Evolutionary conservation across 2,888 invertebrate genomes (phyloP), one percentile per base, ranked within the genome.

Genomic region (Steinernema carpocapsae): DNA sequence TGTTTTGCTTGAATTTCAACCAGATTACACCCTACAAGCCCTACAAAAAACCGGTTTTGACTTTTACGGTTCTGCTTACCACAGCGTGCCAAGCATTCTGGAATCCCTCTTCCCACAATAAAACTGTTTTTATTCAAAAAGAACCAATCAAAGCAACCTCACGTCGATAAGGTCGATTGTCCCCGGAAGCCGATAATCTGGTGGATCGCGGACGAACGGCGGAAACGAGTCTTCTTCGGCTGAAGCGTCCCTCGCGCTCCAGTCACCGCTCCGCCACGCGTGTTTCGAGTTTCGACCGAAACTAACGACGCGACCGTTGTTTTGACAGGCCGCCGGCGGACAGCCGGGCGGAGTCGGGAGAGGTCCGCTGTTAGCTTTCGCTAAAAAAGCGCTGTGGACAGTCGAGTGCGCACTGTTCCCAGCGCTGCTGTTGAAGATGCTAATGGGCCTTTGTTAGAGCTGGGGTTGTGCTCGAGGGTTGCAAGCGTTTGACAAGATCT

Each of bases 281-380:
- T 51, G 51, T 51, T 10, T 51, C 51, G 26, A 56, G 56, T 56
- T 24, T 56, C 56, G 24, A 56, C 26, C 56, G 56, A 56, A 56
- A 56, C 56, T 24, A 24, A 56, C 22, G 56, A 56, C 6, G 43
- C 10, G 22, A 26, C 26, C 26, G 56, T 56, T 26, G 26, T 26
- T 19, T 12, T 19, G 51, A 19, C 6, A 6, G 56, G 26, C 56
- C 24, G 19, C 26, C 51, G 51, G 51, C 14, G 51, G 51, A 56
- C 43, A 14, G 43, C 7, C n/a, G 26, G 56, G 56, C 56, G 56
- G 56, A 56, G 51, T 51, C 51, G 12, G 14, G 43, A 43, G 43
- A 43, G 43, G 14, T 6, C 6, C 51, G 14, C 51, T 51, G 43
- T 43, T 14, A 43, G 56, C 56, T 7, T 6, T 56, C 26, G 6